Evolutionary conservation across 2,797 vertebrate species (phyloP).

Genomic region (Darevskia nairensis): DNA sequence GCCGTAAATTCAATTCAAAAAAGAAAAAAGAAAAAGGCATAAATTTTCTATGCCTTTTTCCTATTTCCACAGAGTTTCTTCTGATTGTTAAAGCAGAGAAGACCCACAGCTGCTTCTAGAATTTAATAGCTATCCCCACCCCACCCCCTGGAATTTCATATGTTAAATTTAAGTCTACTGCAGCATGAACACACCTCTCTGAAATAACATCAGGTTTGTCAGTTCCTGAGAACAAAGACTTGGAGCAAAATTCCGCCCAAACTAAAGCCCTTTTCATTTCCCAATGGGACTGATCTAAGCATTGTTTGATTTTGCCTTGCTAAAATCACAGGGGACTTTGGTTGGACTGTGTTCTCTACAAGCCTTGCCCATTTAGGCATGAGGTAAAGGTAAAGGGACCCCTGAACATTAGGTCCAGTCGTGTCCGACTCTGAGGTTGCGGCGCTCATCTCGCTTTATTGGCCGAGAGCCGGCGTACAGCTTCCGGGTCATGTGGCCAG

Average conservation of each 20-base stretch:
- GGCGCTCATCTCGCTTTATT: too few relatives aligned
- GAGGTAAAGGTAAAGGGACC: too few relatives aligned
- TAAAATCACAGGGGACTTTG: neutral
- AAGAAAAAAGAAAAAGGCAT: neutral
- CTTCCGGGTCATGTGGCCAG: too few relatives aligned
- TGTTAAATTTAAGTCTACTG: neutral
- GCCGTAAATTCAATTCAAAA: neutral
- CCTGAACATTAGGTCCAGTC: too few relatives aligned
- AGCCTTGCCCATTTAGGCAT: neutral
- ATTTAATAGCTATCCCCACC: neutral
- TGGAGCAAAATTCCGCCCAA: neutral
- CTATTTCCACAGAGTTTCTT: neutral
- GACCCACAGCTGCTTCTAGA: neutral
- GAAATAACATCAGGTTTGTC: neutral
- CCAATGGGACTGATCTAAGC: neutral
- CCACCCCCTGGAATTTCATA: neutral
- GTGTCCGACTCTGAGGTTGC: too few relatives aligned
- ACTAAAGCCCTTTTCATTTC: neutral
- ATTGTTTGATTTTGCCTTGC: neutral
- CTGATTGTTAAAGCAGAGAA: slow-evolving; percentile 20
- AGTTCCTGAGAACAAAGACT: neutral
- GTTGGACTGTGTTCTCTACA: too few relatives aligned
- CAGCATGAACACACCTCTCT: neutral
- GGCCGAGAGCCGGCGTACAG: too few relatives aligned
- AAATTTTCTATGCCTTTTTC: neutral